Evolutionary conservation across 2,113 vertebrate species (phyloP).

Genomic region (Nerophis lumbriciformis): DNA sequence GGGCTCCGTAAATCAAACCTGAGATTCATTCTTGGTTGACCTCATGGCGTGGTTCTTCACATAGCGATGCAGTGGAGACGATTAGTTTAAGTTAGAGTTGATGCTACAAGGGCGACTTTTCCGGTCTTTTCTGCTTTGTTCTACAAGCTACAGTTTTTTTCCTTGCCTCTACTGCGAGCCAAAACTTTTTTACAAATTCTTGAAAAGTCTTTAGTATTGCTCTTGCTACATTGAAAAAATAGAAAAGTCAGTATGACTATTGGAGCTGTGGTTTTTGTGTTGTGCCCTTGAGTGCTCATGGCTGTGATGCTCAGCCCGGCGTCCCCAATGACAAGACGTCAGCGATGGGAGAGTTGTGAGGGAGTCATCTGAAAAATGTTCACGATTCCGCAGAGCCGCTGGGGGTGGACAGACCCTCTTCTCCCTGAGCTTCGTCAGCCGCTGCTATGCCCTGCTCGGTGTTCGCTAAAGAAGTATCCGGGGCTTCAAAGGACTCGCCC

Average conservation of each 20-base stretch:
- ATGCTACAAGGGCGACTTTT: conserved; percentile 57
- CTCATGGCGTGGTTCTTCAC: conserved; percentile 33
- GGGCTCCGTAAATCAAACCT: conserved; percentile 48
- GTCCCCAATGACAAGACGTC: conserved; percentile 53
- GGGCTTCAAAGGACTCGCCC: conserved; percentile 81
- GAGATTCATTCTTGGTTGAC: conserved; percentile 53
- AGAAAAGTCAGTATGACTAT: conserved; percentile 61
- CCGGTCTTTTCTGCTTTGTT: conserved; percentile 44
- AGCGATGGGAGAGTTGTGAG: conserved; percentile 26
- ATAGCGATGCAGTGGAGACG: conserved; percentile 51
- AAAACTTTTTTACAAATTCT: conserved; percentile 36
- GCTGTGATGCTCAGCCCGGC: conserved; percentile 26
- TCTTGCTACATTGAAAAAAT: conserved; percentile 73
- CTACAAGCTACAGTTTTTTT: conserved; percentile 52
- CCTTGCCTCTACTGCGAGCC: no score
- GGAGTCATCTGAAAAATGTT: conserved; percentile 28
- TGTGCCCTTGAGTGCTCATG: conserved; percentile 53
- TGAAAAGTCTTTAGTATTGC: conserved; percentile 67
- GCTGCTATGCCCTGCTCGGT: conserved; percentile 63
- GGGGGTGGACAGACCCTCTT: conserved; percentile 30
- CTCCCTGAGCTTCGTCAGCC: conserved; percentile 48
- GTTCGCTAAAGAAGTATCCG: conserved; percentile 48
- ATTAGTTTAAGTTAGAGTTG: conserved; percentile 46
- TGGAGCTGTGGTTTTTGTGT: conserved; percentile 47
- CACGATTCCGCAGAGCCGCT: conserved; percentile 48